These are phyloP conservation scores for Labia minor DNA, from an alignment of 2,888 invertebrate species.

Conservation along the genomic window DNA sequence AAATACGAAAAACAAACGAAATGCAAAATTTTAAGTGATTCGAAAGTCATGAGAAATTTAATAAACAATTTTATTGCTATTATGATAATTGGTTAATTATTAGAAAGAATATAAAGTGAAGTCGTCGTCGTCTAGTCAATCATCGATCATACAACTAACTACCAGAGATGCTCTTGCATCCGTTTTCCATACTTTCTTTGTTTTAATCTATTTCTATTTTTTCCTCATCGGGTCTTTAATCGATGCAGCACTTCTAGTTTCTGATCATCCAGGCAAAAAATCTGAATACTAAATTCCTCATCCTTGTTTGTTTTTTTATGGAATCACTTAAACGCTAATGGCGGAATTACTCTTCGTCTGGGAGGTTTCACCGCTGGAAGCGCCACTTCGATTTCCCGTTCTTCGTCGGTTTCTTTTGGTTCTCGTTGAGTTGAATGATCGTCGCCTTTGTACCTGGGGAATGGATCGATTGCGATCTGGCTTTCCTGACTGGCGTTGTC, in stretches of 20 bases:
- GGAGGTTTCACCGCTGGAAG: background rate
- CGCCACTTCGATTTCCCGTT: background rate
- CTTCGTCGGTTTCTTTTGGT: background rate
- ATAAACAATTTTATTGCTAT: background rate
- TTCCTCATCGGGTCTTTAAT: too few relatives aligned
- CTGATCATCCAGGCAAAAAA: background rate
- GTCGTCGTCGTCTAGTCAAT: too few relatives aligned
- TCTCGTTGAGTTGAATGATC: background rate
- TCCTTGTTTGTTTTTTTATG: too few relatives aligned
- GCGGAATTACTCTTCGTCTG: background rate
- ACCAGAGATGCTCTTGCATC: too few relatives aligned
- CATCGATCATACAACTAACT: too few relatives aligned
- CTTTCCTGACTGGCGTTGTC: background rate
- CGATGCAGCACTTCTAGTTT: too few relatives aligned
- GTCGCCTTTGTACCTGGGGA: background rate
- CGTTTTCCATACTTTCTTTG: too few relatives aligned
- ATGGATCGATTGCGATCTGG: background rate
- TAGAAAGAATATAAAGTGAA: too few relatives aligned
- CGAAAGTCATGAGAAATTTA: background rate
- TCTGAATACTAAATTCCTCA: background rate
- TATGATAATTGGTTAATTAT: background rate
- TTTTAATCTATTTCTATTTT: too few relatives aligned
- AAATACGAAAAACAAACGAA: background rate
- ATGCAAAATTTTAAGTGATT: background rate
- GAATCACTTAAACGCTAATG: background rate